These are phyloP conservation scores for Nothoprocta pentlandii DNA, from an alignment of 2,113 vertebrate species.

Conservation along the genomic window DNA sequence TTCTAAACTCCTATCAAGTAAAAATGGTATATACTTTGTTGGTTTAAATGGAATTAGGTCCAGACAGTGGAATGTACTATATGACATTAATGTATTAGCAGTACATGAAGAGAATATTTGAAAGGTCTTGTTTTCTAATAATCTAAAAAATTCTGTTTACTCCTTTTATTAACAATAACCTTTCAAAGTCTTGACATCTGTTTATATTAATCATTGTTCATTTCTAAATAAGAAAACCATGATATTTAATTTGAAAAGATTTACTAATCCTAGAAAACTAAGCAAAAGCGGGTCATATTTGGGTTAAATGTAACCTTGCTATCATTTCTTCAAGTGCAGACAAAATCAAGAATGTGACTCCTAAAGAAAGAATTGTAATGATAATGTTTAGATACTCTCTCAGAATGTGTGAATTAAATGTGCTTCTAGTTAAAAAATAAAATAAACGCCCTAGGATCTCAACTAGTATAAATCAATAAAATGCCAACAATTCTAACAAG, in stretches of 20 bases:
- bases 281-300: not conserved
- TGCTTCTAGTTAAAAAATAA: not conserved
- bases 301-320: not conserved
- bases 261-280: not conserved
- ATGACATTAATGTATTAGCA: not conserved
- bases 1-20: not conserved
- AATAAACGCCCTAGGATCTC: not conserved
- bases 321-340: not conserved
- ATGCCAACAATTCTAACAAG: not conserved
- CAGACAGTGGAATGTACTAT: not conserved
- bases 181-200: not conserved
- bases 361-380: not conserved
- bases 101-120: not conserved
- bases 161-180: not conserved
- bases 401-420: not conserved
- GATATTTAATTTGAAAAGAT: not conserved
- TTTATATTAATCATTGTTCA: not conserved
- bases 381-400: not conserved
- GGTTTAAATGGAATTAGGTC: not conserved
- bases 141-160: not conserved
- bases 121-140: not conserved
- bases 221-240: not conserved
- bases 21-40: not conserved
- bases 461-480: not conserved
- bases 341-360: not conserved